Percentiles rank a stretch among this genome's conserved stretches.
Evolutionary conservation across 2,888 invertebrate species (phyloP).

Genomic region (Pherbina coryleti): DNA sequence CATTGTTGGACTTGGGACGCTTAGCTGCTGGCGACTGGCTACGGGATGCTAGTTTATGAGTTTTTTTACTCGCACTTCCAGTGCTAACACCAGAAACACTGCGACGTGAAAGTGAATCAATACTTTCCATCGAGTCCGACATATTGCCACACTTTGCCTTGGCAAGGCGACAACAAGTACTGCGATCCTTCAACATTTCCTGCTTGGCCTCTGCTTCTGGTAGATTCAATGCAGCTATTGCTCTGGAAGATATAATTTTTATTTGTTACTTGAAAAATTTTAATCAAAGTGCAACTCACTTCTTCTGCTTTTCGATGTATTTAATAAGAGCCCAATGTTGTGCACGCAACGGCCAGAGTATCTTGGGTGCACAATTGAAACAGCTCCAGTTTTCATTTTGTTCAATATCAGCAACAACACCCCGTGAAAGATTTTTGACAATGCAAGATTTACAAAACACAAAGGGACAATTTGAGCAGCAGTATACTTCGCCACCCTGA

Average conservation of each 20-base stretch:
- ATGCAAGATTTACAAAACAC: constrained; percentile 86
- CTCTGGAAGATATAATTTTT: constrained; percentile 50
- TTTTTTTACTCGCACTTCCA: constrained; percentile 49
- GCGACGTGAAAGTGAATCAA: constrained; percentile 62
- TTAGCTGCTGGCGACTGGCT: constrained; percentile 51
- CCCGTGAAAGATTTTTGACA: constrained; percentile 77
- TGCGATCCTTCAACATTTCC: constrained; percentile 60
- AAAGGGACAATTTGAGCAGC: constrained; percentile 81
- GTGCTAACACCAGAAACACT: constrained; percentile 52
- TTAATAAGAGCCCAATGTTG: constrained; percentile 80
- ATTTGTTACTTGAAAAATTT: neutral
- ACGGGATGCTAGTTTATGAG: constrained; percentile 45
- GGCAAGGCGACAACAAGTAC: constrained; percentile 64
- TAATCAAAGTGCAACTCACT: constrained; percentile 53
- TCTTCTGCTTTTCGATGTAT: constrained; percentile 75
- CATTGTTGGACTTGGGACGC: constrained; percentile 60
- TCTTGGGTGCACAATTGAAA: constrained; percentile 79
- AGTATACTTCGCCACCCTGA: constrained; percentile 83
- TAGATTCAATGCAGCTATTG: constrained; percentile 54
- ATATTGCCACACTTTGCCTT: constrained; percentile 59
- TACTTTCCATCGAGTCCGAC: constrained; percentile 62
- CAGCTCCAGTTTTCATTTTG: constrained; percentile 85
- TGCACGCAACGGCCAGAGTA: constrained; percentile 77
- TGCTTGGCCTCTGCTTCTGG: constrained; percentile 58
- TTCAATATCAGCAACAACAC: constrained; percentile 79